phyloP scores from a whole-genome alignment of 2,113 vertebrate genomes.

The Laticauda colubrina region DNA sequence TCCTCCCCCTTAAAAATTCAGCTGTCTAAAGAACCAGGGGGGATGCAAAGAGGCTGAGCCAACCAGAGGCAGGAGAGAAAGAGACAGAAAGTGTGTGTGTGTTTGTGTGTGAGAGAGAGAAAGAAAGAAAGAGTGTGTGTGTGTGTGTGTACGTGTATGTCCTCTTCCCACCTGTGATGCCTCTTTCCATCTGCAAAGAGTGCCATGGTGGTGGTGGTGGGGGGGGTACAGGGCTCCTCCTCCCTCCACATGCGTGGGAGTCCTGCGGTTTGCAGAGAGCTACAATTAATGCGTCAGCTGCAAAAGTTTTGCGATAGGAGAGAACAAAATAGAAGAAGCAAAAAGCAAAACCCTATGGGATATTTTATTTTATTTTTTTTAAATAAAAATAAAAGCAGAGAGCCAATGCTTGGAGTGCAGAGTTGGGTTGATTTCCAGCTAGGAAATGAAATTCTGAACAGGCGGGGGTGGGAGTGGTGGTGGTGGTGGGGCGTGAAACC shows the following conservation, averaged over 20 bases:
- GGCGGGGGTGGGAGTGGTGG: neutral
- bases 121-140: neutral
- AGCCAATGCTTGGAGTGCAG: neutral
- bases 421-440: neutral
- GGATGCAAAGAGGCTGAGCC: no score
- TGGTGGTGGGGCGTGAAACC: fast-evolving
- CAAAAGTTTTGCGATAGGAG: neutral
- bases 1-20: neutral
- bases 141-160: neutral
- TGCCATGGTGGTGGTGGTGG: no score
- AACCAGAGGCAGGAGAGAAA: neutral
- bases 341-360: neutral
- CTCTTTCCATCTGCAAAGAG: neutral
- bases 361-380: no score
- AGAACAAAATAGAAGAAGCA: no score
- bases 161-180: neutral
- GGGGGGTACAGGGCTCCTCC: neutral
- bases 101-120: neutral
- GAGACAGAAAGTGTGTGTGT: neutral
- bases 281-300: neutral
- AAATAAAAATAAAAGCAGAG: neutral
- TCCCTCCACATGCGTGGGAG: neutral
- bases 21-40: neutral
- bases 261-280: neutral
- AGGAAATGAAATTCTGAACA: neutral